These are phyloP conservation scores for Coptodon bakossiorum DNA, from an alignment of 2,113 vertebrate genomes.

Conservation along the genomic window DNA sequence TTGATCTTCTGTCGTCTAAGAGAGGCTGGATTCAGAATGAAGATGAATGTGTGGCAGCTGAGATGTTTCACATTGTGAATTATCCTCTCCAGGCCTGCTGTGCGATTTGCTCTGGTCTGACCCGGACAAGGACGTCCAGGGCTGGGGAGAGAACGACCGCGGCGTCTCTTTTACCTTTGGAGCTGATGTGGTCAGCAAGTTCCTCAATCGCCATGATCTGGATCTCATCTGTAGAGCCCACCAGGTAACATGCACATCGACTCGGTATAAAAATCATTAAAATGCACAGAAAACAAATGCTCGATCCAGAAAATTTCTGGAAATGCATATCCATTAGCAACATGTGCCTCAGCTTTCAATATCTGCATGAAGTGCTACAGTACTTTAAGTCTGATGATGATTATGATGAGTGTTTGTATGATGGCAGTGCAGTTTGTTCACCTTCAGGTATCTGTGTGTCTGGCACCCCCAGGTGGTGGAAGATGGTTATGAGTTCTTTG, in stretches of 20 bases:
- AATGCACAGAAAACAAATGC: fast-evolving
- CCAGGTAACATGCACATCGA: constrained; percentile 73
- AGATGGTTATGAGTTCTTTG: constrained; percentile 96
- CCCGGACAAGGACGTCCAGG: constrained; percentile 90
- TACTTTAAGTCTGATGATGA: neutral
- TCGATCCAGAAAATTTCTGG: neutral
- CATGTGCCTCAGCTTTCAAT: neutral
- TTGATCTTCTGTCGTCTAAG: neutral
- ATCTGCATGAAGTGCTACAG: neutral
- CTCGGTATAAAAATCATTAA: fast-evolving
- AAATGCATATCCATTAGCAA: neutral
- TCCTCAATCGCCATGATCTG: constrained; percentile 93
- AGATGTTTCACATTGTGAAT: neutral
- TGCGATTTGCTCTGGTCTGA: constrained; percentile 91
- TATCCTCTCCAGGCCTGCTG: constrained; percentile 76
- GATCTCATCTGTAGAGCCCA: constrained; percentile 96
- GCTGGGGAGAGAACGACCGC: constrained; percentile 91
- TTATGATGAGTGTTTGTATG: neutral
- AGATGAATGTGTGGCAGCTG: neutral
- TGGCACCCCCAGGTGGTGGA: constrained; percentile 83
- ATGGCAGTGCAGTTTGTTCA: neutral
- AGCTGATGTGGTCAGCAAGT: constrained; percentile 96
- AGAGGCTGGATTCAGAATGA: neutral
- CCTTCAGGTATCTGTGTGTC: neutral
- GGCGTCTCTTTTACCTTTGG: constrained; percentile 93